Evolutionary conservation across 1,140 invertebrate species (phyloP).

Genomic region (Platyscapa corneri): DNA sequence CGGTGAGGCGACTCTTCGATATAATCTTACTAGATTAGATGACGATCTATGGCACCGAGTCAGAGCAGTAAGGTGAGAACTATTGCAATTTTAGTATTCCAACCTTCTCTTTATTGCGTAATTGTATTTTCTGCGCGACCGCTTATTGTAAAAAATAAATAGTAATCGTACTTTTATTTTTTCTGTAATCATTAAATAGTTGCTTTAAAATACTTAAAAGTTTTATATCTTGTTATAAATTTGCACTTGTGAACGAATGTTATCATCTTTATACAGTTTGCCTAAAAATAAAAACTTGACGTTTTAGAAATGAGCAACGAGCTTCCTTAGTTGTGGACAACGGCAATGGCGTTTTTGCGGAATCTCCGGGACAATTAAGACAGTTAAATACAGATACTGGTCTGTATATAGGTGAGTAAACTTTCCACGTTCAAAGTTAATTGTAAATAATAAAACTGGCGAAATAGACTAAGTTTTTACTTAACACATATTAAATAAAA

Average conservation of each 20-base stretch:
- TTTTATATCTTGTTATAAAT: too few relatives aligned
- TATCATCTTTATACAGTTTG: too few relatives aligned
- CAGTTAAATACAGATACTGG: constrained; percentile 90
- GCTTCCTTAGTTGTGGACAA: constrained; percentile 91
- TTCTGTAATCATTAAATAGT: too few relatives aligned
- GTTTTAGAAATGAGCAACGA: constrained; percentile 86
- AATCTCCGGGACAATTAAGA: constrained; percentile 87
- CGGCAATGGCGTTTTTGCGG: constrained; percentile 82
- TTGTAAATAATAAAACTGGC: neutral
- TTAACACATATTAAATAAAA: too few relatives aligned
- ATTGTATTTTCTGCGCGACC: too few relatives aligned
- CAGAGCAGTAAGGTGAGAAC: constrained; percentile 84
- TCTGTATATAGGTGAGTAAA: constrained; percentile 86
- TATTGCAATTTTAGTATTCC: neutral
- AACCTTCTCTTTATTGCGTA: neutral
- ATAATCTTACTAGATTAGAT: constrained; percentile 90
- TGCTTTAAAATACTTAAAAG: too few relatives aligned
- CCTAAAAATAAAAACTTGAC: neutral
- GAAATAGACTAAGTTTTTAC: neutral
- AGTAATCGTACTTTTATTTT: too few relatives aligned
- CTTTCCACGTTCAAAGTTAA: neutral
- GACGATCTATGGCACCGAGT: constrained; percentile 95
- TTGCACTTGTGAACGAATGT: too few relatives aligned
- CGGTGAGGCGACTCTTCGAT: constrained; percentile 85
- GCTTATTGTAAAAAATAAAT: too few relatives aligned